These are phyloP conservation scores for Ariolimax columbianus DNA, from an alignment of 2,888 invertebrate genomes.

Conservation along the genomic window DNA sequence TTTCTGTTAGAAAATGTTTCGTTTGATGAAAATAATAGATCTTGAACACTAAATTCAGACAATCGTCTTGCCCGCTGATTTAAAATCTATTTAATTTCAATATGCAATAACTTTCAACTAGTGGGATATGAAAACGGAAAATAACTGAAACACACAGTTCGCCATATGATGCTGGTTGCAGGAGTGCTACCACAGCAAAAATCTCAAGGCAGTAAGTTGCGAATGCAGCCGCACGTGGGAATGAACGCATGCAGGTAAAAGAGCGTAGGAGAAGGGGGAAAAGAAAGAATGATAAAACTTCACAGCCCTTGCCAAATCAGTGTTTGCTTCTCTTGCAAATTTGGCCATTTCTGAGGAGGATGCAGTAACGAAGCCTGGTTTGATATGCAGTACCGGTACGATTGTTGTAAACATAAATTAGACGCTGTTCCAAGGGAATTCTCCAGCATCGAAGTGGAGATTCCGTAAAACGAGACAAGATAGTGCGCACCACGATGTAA, in stretches of 20 bases:
- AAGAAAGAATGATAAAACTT: not conserved
- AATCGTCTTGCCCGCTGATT: not conserved
- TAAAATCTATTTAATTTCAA: not conserved
- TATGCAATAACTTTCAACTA: not conserved
- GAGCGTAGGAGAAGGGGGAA: not conserved
- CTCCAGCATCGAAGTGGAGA: no score
- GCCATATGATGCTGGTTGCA: not conserved
- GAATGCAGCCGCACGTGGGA: not conserved
- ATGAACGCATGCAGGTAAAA: not conserved
- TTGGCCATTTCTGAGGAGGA: not conserved
- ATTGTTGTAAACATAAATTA: not conserved
- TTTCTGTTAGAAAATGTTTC: not conserved
- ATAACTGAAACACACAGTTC: not conserved
- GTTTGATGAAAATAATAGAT: not conserved
- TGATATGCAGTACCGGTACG: not conserved
- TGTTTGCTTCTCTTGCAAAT: not conserved
- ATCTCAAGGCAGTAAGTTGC: conserved; percentile 1
- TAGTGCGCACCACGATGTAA: not conserved
- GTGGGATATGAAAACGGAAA: not conserved
- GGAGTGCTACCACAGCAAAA: conserved; percentile 19
- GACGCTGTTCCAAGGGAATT: not conserved
- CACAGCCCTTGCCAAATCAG: not conserved
- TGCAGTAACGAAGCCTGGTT: not conserved
- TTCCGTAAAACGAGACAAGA: not conserved
- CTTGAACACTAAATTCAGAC: not conserved